Evolutionary conservation across 1,140 invertebrate species (phyloP).

Genomic region (Drosophila equinoxialis): DNA sequence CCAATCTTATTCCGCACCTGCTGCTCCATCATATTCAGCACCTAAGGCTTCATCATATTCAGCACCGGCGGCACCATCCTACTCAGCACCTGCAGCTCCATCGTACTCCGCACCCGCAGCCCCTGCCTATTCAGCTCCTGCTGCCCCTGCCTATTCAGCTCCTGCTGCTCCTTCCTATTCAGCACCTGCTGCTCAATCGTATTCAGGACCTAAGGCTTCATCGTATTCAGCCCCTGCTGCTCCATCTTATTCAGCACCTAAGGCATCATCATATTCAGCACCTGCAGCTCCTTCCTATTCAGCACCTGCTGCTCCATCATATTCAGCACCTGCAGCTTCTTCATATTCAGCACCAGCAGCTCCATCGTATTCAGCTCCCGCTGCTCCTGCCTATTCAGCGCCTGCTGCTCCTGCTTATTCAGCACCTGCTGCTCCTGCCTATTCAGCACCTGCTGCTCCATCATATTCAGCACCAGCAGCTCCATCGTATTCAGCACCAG

Average conservation of each 20-base stretch:
- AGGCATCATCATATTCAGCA: conserved; percentile 31
- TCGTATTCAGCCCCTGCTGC: conserved; percentile 36
- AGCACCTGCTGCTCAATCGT: conserved; percentile 13
- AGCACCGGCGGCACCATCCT: background rate
- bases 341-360: conserved; percentile 24
- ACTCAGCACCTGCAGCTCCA: conserved; percentile 30
- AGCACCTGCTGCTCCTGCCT: background rate
- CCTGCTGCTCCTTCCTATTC: conserved; percentile 33
- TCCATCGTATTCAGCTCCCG: conserved; percentile 29
- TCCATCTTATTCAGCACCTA: conserved; percentile 40
- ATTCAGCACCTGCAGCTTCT: conserved; percentile 25
- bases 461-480: conserved; percentile 1
- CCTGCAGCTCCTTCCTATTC: conserved; percentile 26
- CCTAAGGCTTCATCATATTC: conserved; percentile 17
- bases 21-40: conserved; percentile 23
- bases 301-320: conserved; percentile 14
- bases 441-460: background rate
- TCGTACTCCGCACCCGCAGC: conserved; percentile 19
- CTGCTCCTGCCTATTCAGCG: conserved; percentile 13
- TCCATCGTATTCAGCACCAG: conserved; percentile 10
- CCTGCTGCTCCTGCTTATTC: conserved; percentile 3
- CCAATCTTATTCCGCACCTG: conserved; percentile 12
- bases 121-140: conserved; percentile 27
- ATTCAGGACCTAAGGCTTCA: conserved; percentile 25
- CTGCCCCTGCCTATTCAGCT: conserved; percentile 24